These are phyloP conservation scores for Phasia obesa DNA, from an alignment of 2,888 invertebrate genomes.

Conservation along the genomic window DNA sequence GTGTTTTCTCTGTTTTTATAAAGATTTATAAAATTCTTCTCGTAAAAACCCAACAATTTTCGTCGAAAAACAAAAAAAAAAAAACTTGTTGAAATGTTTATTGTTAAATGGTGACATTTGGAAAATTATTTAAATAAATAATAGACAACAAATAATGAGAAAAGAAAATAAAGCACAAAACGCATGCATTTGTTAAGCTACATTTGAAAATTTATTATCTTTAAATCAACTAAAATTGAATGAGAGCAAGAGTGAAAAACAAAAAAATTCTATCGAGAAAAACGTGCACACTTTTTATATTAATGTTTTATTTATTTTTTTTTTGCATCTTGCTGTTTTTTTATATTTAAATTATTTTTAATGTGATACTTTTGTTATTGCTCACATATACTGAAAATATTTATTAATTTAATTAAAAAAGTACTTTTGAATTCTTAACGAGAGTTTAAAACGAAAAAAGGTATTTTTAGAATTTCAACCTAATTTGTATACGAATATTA, in stretches of 20 bases:
- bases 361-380: slow-evolving; percentile 45
- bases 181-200: neutral
- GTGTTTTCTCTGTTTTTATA: too few species aligned
- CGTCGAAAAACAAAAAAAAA: too few species aligned
- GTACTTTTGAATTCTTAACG: slow-evolving; percentile 44
- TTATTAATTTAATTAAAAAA: slow-evolving; percentile 59
- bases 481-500: slow-evolving; percentile 32
- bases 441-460: slow-evolving; percentile 33
- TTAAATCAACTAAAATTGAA: slow-evolving; percentile 23
- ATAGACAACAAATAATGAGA: neutral
- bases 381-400: slow-evolving; percentile 57
- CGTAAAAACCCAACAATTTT: neutral
- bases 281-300: slow-evolving; percentile 22
- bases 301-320: slow-evolving; percentile 2
- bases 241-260: neutral
- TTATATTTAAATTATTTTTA: slow-evolving; percentile 47
- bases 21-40: too few species aligned
- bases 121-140: slow-evolving; percentile 52
- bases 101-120: slow-evolving; percentile 57
- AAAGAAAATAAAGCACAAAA: neutral
- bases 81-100: slow-evolving; percentile 57
- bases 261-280: neutral
- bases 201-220: neutral
- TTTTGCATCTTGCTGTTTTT: neutral
- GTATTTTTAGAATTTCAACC: slow-evolving; percentile 59